Conservation (phyloP, 2,797 vertebrate species). For the Tragopan temminckii region DNA sequence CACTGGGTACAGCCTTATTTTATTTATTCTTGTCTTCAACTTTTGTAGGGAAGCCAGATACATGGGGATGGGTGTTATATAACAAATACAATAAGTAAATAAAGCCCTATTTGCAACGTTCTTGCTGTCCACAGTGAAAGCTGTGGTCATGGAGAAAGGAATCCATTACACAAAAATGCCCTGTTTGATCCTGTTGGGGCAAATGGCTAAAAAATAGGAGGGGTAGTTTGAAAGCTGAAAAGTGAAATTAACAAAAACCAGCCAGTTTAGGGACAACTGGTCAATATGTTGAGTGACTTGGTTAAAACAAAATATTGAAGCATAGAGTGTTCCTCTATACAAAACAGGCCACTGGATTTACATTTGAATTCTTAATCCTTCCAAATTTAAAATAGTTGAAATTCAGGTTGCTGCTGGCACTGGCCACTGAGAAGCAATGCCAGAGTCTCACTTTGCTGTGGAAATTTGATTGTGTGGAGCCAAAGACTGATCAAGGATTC, state of each 20-base stretch:
- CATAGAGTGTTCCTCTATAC: background rate
- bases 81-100: conserved; percentile 77
- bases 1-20: conserved; percentile 57
- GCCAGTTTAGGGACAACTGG: background rate
- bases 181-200: conserved; percentile 62
- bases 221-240: conserved; percentile 21
- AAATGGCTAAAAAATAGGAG: conserved; percentile 44
- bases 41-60: conserved; percentile 72
- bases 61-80: conserved; percentile 74
- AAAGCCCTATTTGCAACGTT: conserved; percentile 54
- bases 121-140: conserved; percentile 59
- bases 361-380: conserved; percentile 28
- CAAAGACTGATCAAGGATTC: conserved; percentile 65
- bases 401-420: conserved; percentile 60
- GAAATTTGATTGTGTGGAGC: conserved; percentile 63
- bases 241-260: conserved; percentile 10
- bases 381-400: conserved; percentile 29
- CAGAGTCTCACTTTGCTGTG: conserved; percentile 35
- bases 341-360: background rate
- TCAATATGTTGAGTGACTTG: background rate
- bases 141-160: conserved; percentile 75
- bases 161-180: conserved; percentile 67
- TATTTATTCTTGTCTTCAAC: conserved; percentile 63
- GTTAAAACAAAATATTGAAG: background rate
- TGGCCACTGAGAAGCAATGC: conserved; percentile 14